Percentiles rank a stretch among this genome's conserved stretches.
Evolutionary conservation across 2,797 vertebrate genomes (phyloP).

Genomic region (Pyrocephalus nanus): DNA sequence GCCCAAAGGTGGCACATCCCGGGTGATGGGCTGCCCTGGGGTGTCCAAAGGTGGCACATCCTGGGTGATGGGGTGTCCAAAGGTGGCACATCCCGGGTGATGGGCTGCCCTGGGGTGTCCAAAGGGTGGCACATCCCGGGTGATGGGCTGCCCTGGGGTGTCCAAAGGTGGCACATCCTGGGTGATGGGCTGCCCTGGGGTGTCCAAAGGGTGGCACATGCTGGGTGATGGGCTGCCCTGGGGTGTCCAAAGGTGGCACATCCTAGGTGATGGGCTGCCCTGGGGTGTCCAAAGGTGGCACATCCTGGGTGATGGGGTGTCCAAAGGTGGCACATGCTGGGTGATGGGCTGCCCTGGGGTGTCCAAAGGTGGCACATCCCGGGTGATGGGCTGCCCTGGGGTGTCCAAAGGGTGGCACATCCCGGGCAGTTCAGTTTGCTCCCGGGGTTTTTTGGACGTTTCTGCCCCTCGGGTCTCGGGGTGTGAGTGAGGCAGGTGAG

Average conservation of each 20-base stretch:
- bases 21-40: too few species aligned
- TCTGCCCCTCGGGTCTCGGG: not conserved
- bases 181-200: too few species aligned
- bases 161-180: not conserved
- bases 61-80: too few species aligned
- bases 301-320: rapidly evolving
- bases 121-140: not conserved
- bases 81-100: not conserved
- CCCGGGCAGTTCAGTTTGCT: rapidly evolving
- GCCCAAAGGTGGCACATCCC: not conserved
- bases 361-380: too few species aligned
- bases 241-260: too few species aligned
- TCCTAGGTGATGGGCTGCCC: too few species aligned
- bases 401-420: not conserved
- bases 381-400: rapidly evolving
- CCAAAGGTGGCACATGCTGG: too few species aligned
- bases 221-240: too few species aligned
- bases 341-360: rapidly evolving
- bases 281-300: too few species aligned
- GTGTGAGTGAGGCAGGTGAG: not conserved
- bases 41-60: not conserved
- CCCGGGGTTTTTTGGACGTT: rapidly evolving
- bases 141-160: too few species aligned
- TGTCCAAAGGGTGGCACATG: too few species aligned
- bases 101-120: too few species aligned